Conservation (phyloP, 2,113 vertebrate genomes). For the Anguilla japonica region DNA sequence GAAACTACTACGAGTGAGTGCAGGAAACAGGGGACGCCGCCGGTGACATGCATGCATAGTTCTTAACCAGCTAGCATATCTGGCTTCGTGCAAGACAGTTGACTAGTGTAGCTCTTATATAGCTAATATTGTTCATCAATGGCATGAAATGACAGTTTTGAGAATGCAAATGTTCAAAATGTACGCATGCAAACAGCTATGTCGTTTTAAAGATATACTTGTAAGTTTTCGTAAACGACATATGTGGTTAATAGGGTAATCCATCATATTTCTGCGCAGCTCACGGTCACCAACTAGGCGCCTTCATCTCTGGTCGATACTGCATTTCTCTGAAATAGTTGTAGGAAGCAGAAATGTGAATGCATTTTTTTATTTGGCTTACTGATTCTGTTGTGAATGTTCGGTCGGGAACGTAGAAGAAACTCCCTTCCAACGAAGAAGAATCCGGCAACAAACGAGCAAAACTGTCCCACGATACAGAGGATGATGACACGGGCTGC, state of each 20-base stretch:
- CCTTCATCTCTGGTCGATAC: background rate
- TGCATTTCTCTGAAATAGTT: background rate
- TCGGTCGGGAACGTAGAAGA: slow-evolving; percentile 44
- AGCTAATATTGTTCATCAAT: no score
- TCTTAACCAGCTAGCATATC: no score
- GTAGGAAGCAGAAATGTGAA: background rate
- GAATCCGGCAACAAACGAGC: slow-evolving; percentile 55
- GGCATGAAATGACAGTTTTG: no score
- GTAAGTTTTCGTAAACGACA: no score
- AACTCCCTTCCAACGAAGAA: slow-evolving; percentile 33
- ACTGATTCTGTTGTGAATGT: slow-evolving; percentile 19
- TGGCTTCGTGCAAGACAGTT: no score
- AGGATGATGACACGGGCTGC: slow-evolving; percentile 25
- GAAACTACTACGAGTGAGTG: background rate
- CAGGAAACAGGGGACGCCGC: background rate
- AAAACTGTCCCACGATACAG: slow-evolving; percentile 38
- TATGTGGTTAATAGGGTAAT: no score
- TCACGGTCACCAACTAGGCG: background rate
- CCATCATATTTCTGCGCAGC: no score
- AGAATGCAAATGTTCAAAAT: no score
- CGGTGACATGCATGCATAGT: background rate
- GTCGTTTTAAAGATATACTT: no score
- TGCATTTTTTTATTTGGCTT: background rate
- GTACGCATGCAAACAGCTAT: no score
- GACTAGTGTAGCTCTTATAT: no score